A percentile compares a stretch with the other conserved stretches of the same genome.
These are phyloP conservation scores for Gallirallus australis DNA, from an alignment of 2,797 vertebrate genomes.

Conservation along the genomic window DNA sequence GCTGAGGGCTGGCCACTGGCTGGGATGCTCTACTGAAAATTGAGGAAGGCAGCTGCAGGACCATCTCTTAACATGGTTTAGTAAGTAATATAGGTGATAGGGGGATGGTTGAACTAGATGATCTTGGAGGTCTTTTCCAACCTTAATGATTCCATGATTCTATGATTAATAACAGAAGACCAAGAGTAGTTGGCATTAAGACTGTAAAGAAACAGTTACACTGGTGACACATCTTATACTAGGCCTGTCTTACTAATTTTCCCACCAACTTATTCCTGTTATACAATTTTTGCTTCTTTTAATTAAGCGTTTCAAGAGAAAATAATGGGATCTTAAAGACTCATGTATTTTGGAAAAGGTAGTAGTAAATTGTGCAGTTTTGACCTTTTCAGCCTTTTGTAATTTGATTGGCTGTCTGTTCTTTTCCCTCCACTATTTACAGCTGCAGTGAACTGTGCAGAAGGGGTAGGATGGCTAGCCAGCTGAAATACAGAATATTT, in stretches of 20 bases:
- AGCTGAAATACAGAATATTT: slow-evolving; percentile 70
- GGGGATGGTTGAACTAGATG: no score
- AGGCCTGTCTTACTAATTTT: slow-evolving; percentile 24
- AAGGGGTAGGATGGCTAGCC: slow-evolving; percentile 57
- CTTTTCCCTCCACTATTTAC: slow-evolving; percentile 68
- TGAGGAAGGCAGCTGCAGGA: neutral
- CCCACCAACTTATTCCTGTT: slow-evolving; percentile 12
- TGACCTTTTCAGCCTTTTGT: slow-evolving; percentile 73
- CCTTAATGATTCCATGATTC: no score
- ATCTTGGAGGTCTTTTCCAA: no score
- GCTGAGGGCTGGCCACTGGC: neutral
- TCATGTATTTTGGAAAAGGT: slow-evolving; percentile 71
- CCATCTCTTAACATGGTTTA: neutral
- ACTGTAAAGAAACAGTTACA: slow-evolving; percentile 9
- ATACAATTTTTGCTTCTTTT: slow-evolving; percentile 56
- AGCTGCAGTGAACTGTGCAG: slow-evolving; percentile 72
- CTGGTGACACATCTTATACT: slow-evolving; percentile 2
- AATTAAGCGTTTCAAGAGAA: slow-evolving; percentile 59
- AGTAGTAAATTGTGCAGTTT: slow-evolving; percentile 68
- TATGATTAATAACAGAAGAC: neutral
- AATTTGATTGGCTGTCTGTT: slow-evolving; percentile 71
- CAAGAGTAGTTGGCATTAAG: neutral
- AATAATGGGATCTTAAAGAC: slow-evolving; percentile 66
- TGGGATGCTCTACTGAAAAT: neutral
- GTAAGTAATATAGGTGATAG: no score